Evolutionary conservation across 2,113 vertebrate species (phyloP).

Genomic region (Sphyrna mokarran): DNA sequence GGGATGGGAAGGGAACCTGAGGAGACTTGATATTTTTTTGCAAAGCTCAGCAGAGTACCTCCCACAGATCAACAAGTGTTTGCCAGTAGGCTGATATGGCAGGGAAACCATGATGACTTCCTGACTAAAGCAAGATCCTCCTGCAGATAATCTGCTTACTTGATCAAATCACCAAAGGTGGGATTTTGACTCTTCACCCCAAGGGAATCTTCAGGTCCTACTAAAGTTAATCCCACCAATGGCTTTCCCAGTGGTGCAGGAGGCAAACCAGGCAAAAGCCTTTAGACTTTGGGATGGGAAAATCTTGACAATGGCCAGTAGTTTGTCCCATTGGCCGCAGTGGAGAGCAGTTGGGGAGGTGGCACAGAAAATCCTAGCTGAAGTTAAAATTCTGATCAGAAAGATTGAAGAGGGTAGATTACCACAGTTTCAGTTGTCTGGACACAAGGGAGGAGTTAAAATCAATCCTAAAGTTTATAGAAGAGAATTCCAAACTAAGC

Average conservation of each 20-base stretch:
- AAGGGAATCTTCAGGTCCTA: too few relatives aligned
- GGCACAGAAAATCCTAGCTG: too few relatives aligned
- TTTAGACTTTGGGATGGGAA: too few relatives aligned
- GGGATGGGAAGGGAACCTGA: not conserved
- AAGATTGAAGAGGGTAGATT: not conserved
- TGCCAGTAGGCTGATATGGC: not conserved
- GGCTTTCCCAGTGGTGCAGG: too few relatives aligned
- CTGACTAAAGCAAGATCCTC: not conserved
- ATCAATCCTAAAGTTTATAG: not conserved
- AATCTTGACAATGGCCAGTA: too few relatives aligned
- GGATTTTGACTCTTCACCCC: too few relatives aligned
- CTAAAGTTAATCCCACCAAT: too few relatives aligned
- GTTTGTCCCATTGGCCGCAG: too few relatives aligned
- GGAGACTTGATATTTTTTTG: not conserved
- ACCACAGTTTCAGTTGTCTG: not conserved
- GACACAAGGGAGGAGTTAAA: not conserved
- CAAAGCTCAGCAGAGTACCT: not conserved
- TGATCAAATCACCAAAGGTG: not conserved
- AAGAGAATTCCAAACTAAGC: not conserved
- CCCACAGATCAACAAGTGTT: not conserved
- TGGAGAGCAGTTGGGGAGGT: too few relatives aligned
- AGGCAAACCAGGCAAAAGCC: too few relatives aligned
- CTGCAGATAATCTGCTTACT: not conserved
- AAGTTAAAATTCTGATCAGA: not conserved
- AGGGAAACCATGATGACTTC: not conserved